Percentiles rank a stretch among this genome's conserved stretches.
Conservation (phyloP, 2,888 invertebrate species). For the Acrobasis repandana region DNA sequence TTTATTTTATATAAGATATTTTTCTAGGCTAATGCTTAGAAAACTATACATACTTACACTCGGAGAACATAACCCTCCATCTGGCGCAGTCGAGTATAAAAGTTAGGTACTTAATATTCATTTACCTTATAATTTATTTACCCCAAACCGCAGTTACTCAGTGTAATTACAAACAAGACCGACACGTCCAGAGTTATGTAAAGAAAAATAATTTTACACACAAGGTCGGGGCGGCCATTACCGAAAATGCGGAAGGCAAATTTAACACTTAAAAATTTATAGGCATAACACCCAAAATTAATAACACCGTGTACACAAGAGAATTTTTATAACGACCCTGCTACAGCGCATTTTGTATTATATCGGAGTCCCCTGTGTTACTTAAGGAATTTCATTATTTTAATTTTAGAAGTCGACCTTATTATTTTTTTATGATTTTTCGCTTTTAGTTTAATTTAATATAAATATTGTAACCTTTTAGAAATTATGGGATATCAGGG, state of each 20-base stretch:
- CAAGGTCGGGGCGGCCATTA: not conserved
- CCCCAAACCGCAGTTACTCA: not conserved
- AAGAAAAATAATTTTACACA: not conserved
- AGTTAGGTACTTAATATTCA: not conserved
- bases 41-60: no score
- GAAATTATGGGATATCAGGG: no score
- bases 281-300: conserved; percentile 9
- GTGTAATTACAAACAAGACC: not conserved
- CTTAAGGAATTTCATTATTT: not conserved
- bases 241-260: conserved; percentile 1
- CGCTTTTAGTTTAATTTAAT: no score
- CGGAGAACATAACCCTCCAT: no score
- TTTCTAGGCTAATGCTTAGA: no score
- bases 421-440: no score
- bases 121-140: not conserved
- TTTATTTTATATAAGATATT: no score
- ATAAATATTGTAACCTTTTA: no score
- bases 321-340: not conserved
- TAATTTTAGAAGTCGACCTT: not conserved
- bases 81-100: no score
- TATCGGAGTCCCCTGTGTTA: not conserved
- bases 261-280: conserved; percentile 8
- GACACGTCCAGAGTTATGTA: not conserved
- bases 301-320: not conserved
- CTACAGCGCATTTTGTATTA: not conserved